Base-by-base conservation (phyloP, 2,888 invertebrate genomes). In the Tinea pellionella region DNA sequence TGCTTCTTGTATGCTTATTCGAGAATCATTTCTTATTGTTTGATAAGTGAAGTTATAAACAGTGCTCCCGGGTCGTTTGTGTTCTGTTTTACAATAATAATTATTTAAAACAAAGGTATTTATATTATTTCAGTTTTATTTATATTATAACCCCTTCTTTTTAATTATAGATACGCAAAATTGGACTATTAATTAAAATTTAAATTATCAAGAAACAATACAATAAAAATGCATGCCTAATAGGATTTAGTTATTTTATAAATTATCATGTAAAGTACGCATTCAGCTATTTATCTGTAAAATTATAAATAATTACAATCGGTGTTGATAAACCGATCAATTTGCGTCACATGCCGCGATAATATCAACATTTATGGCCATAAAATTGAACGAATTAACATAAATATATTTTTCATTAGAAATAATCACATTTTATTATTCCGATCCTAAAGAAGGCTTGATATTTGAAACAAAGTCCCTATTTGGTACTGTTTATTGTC, bases 1-100 rank as follows among this genome's bases (percentile, higher is more conserved):
- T 70, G 67, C 69, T 66, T 15, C 47, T 47, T 15, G 47, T 47
- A 15, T 37, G 9, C 9, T 37, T 9, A n/a, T 12, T 37, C 37
- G 37, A n/a, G 13, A 15, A 15, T 47, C 15, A 47, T 15, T 47
- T 47, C 16, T 24, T 16, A 47, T 47, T 37, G 37, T 37, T 37
- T 9, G 37, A 37, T 6, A 6, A 37, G 2, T 37, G 2, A 37
- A 37, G 9, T 37, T 37, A 12, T 37, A 9, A 37, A 37, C 6
- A 37, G 37, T 37, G 37, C n/a, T 12, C 37, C 1, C 9, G 37
- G 2, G n/a, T 12, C 2, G 3, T 6, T 9, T 37, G 37, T 37
- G 37, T 6, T 6, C 9, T 30, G 30, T 37, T 37, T 37, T 37
- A 1, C 11, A 12, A 6, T 37, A 12, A 9, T 37, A 12, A 37